A percentile compares a stretch with the other conserved stretches of the same genome.
Conservation (phyloP, 2,888 invertebrate genomes). For the Patella ulyssiponensis region DNA sequence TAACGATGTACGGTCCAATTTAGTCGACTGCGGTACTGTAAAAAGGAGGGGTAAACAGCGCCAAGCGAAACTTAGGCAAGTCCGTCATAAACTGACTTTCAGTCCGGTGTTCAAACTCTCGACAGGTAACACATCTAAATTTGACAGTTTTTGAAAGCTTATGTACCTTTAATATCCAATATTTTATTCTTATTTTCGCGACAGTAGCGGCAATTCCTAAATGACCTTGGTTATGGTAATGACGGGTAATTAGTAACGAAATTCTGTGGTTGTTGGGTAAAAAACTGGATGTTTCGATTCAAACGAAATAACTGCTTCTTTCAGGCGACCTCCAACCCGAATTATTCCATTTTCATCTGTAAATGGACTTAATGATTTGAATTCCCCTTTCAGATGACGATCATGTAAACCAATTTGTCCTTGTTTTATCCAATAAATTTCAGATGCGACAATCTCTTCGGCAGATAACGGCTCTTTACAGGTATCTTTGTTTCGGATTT, state of each 20-base stretch:
- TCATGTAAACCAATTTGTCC: neutral
- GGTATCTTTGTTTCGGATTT: neutral
- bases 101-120: no score
- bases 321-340: neutral
- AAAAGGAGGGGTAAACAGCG: no score
- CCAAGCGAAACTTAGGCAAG: no score
- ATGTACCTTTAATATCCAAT: neutral
- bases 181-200: conserved; percentile 1
- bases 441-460: neutral
- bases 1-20: no score
- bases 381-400: neutral
- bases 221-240: neutral
- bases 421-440: neutral
- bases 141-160: neutral
- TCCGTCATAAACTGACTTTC: no score
- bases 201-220: conserved; percentile 6
- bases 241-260: neutral
- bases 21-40: no score
- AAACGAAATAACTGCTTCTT: neutral
- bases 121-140: no score
- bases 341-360: conserved; percentile 8
- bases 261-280: neutral
- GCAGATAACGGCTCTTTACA: neutral
- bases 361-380: conserved; percentile 6
- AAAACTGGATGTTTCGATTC: neutral